Base-by-base conservation (phyloP, 92 coral and sea anemone species). In the Zoanthus gigantus region DNA sequence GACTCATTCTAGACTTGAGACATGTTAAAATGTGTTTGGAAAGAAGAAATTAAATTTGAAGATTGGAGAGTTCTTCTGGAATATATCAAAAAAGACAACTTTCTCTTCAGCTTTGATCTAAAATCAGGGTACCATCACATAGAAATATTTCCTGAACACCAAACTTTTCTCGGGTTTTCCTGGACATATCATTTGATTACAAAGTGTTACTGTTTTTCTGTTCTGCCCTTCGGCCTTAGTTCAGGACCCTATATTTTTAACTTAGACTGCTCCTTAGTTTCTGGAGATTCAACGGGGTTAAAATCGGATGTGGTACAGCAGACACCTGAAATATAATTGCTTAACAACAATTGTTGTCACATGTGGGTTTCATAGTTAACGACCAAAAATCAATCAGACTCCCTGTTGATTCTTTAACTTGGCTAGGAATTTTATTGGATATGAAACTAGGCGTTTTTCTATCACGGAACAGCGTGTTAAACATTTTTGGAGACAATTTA, bases 241-340 rank as follows among this genome's bases (percentile, higher is more conserved):
- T 83, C 93, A 17, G 93, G 88, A 37, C 94, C 96, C 53, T 91
- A 88, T 45, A 56, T 91, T 78, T 93, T 90, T 72, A 77, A 32
- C 74, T 93, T 45, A 79, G 94, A 80, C 90, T 94, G 7, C 88
- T 91, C 12, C 92, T 93, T 4, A 76, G 86, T 76, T 83, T 78
- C 76, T 88, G 90, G 95, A 61, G 89, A 37, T 61, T 15, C 32
- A 77, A 77, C 14, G 89, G 90, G 0, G 76, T 65, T 17, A 74
- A 44, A 42, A 82, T 87, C 57, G 93, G 93, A 16, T 81, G 88
- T 73, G 93, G 91, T 42, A 72, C 88, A 12, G 68, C 57, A 23
- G 54, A 28, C 46, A 18, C 63, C 50, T 42, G 83, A 23, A 23
- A 23, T 18, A 11, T 14, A 16, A 34, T 46, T 10, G 89, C 91